phyloP scores from a whole-genome alignment of 2,797 vertebrate genomes.

The Trachurus trachurus region DNA sequence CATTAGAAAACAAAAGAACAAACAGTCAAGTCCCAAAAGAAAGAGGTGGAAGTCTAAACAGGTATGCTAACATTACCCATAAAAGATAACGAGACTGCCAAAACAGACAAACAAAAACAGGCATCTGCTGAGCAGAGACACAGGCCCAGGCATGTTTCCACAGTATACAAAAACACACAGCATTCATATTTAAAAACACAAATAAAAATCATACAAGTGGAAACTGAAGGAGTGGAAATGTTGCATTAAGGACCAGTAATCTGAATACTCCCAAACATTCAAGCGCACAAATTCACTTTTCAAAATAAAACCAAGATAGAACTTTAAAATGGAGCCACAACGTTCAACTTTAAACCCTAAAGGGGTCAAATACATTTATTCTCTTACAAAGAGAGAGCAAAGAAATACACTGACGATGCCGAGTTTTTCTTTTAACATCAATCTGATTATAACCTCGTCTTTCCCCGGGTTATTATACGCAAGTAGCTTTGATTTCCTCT shows the following conservation, averaged over 20 bases:
- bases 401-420: constrained; percentile 48
- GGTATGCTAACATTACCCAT: constrained; percentile 35
- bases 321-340: constrained; percentile 61
- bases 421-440: constrained; percentile 49
- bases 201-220: constrained; percentile 25
- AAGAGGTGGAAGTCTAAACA: constrained; percentile 38
- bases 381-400: constrained; percentile 86
- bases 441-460: constrained; percentile 33
- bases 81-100: constrained; percentile 27
- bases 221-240: constrained; percentile 27
- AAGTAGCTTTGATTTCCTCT: constrained; percentile 31
- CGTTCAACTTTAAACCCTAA: constrained; percentile 66
- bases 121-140: constrained; percentile 49
- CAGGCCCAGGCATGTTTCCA: constrained; percentile 50
- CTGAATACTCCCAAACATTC: constrained; percentile 38
- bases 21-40: constrained; percentile 47
- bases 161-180: constrained; percentile 46
- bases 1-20: constrained; percentile 40
- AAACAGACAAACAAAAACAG: constrained; percentile 39
- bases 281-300: constrained; percentile 49
- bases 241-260: constrained; percentile 40
- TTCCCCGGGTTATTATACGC: constrained; percentile 38
- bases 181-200: constrained; percentile 50
- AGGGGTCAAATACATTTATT: constrained; percentile 75
- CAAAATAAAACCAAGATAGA: constrained; percentile 53